phyloP scores from a whole-genome alignment of 2,113 vertebrate genomes.

The Cygnus buccinator region DNA sequence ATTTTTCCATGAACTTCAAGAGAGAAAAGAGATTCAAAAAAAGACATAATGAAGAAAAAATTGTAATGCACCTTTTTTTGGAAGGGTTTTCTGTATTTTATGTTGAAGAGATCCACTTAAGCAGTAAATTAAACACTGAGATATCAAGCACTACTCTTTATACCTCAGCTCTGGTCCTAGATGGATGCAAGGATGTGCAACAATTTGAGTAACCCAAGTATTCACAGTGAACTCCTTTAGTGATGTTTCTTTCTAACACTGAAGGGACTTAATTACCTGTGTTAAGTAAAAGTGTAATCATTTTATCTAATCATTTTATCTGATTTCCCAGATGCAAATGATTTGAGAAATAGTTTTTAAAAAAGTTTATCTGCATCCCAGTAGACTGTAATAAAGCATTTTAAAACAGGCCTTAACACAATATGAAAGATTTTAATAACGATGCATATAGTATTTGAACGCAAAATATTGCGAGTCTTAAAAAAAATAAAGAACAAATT shows the following conservation, averaged over 20 bases:
- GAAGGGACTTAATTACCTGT: background rate
- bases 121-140: background rate
- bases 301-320: background rate
- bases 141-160: background rate
- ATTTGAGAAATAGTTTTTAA: background rate
- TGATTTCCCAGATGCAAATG: background rate
- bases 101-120: background rate
- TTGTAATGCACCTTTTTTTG: background rate
- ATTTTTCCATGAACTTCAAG: background rate
- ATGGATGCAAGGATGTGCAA: background rate
- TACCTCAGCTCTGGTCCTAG: background rate
- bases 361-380: background rate
- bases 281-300: background rate
- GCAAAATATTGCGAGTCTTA: background rate
- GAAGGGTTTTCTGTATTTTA: background rate
- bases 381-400: background rate
- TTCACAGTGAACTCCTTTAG: background rate
- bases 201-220: background rate
- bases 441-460: background rate
- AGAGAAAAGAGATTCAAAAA: background rate
- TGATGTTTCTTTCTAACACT: background rate
- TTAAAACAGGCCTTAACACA: background rate
- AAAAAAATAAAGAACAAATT: background rate
- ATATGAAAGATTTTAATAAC: background rate
- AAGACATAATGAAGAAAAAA: background rate